Percentiles rank a stretch among this genome's conserved stretches.
These are phyloP conservation scores for Zaprionus lineosus DNA, from an alignment of 2,888 invertebrate genomes.

Conservation along the genomic window DNA sequence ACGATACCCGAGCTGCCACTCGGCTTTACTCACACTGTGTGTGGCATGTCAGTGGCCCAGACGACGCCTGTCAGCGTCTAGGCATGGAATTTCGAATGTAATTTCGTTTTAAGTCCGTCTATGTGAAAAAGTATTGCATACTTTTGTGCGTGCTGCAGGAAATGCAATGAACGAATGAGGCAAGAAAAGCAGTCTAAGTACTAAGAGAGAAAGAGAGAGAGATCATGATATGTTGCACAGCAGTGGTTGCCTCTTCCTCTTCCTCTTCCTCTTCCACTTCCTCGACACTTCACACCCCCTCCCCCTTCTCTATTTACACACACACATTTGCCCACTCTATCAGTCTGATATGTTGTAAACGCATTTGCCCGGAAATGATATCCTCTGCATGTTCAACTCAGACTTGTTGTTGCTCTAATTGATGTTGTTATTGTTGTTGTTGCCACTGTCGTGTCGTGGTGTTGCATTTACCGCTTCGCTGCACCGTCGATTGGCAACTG, in stretches of 20 bases:
- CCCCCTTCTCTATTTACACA: background rate
- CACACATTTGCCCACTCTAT: background rate
- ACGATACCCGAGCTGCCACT: constrained; percentile 52
- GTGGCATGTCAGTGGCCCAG: constrained; percentile 60
- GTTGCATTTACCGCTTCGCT: constrained; percentile 77
- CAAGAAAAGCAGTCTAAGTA: no score
- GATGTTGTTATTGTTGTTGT: constrained; percentile 28
- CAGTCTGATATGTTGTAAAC: constrained; percentile 56
- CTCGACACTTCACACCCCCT: background rate
- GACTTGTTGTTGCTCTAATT: constrained; percentile 10
- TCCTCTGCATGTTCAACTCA: constrained; percentile 49
- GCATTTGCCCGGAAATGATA: constrained; percentile 78
- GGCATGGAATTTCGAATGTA: constrained; percentile 65
- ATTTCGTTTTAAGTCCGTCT: constrained; percentile 36
- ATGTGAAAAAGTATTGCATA: constrained; percentile 35
- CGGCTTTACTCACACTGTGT: no score
- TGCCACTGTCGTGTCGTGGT: constrained; percentile 58
- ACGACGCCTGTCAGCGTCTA: constrained; percentile 65
- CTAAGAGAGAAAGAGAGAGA: constrained; percentile 27
- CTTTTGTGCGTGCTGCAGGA: constrained; percentile 40
- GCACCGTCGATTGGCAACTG: constrained; percentile 64
- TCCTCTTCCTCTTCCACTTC: background rate
- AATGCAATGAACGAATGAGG: no score
- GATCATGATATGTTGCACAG: constrained; percentile 28
- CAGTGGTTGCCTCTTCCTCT: constrained; percentile 28